phyloP scores from a whole-genome alignment of 2,888 invertebrate species.

The Campoplex capitator region DNA sequence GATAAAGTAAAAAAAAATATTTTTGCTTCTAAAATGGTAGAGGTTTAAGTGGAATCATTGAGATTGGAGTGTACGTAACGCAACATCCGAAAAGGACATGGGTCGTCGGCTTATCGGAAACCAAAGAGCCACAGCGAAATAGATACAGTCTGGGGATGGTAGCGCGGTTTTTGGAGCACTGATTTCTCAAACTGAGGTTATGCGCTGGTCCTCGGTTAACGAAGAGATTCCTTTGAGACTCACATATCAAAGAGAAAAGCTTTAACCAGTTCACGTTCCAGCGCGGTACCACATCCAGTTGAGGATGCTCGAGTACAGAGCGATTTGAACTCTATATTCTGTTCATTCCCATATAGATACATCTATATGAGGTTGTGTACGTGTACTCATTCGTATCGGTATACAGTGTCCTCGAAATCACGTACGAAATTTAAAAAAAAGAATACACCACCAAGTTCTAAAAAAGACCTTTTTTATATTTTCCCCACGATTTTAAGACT shows the following conservation, averaged over 20 bases:
- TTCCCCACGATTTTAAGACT: not conserved
- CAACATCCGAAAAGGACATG: slow-evolving; percentile 14
- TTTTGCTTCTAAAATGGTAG: not conserved
- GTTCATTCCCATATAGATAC: slow-evolving; percentile 28
- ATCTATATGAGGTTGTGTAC: not conserved
- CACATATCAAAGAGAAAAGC: slow-evolving; percentile 69
- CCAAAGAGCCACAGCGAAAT: slow-evolving; percentile 36
- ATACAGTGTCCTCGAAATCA: not conserved
- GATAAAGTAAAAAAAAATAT: not conserved
- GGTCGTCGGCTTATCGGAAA: slow-evolving; percentile 7
- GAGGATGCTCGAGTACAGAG: slow-evolving; percentile 34
- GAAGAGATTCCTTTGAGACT: slow-evolving; percentile 71
- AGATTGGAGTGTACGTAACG: slow-evolving; percentile 3
- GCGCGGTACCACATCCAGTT: slow-evolving; percentile 30
- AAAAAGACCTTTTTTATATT: not conserved
- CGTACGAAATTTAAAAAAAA: not conserved
- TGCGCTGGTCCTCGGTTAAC: slow-evolving; percentile 64
- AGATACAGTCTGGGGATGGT: slow-evolving; percentile 18
- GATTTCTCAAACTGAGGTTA: slow-evolving; percentile 69
- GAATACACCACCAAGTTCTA: not conserved
- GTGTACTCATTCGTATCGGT: not conserved
- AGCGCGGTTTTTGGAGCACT: slow-evolving; percentile 60
- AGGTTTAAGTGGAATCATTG: not conserved
- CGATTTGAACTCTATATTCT: slow-evolving; percentile 61
- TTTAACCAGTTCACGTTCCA: slow-evolving; percentile 63